Conservation (phyloP, 2,888 invertebrate genomes). For the Apoda limacodes region DNA sequence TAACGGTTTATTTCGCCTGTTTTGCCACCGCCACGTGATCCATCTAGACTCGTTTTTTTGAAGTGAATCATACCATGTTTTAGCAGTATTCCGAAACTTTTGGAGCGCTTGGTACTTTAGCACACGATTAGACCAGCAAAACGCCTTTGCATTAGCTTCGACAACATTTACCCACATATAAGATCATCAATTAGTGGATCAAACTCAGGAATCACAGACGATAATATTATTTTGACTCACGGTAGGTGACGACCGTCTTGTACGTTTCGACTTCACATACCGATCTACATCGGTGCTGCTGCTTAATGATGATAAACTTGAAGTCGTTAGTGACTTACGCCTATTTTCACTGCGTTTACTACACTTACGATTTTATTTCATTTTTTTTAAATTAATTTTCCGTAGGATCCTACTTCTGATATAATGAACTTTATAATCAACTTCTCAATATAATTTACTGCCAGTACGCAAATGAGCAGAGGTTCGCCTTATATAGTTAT, state of each 20-base stretch:
- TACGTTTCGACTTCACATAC: too few relatives aligned
- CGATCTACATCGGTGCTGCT: too few relatives aligned
- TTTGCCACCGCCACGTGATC: slow-evolving; percentile 22
- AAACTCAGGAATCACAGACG: slow-evolving; percentile 19
- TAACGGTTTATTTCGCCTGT: slow-evolving; percentile 21
- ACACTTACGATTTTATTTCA: too few relatives aligned
- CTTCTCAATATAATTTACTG: too few relatives aligned
- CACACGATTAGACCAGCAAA: slow-evolving; percentile 21
- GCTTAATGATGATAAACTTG: too few relatives aligned
- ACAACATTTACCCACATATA: slow-evolving; percentile 22
- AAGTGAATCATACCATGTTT: slow-evolving; percentile 22
- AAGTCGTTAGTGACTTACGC: too few relatives aligned
- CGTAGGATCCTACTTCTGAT: too few relatives aligned
- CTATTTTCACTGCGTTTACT: too few relatives aligned
- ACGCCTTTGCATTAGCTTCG: slow-evolving; percentile 21
- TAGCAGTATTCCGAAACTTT: slow-evolving; percentile 21
- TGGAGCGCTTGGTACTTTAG: slow-evolving; percentile 20
- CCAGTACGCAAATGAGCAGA: too few relatives aligned
- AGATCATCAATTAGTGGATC: slow-evolving; percentile 16
- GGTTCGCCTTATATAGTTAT: too few relatives aligned
- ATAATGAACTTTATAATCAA: too few relatives aligned
- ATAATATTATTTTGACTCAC: slow-evolving; percentile 15
- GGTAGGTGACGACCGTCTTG: slow-evolving; percentile 6
- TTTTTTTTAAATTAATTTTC: too few relatives aligned
- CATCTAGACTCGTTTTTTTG: slow-evolving; percentile 21